Evolutionary conservation across 2,888 invertebrate genomes (phyloP), one percentile per base, ranked within the genome.

Genomic region (Harpagoxenus sublaevis): DNA sequence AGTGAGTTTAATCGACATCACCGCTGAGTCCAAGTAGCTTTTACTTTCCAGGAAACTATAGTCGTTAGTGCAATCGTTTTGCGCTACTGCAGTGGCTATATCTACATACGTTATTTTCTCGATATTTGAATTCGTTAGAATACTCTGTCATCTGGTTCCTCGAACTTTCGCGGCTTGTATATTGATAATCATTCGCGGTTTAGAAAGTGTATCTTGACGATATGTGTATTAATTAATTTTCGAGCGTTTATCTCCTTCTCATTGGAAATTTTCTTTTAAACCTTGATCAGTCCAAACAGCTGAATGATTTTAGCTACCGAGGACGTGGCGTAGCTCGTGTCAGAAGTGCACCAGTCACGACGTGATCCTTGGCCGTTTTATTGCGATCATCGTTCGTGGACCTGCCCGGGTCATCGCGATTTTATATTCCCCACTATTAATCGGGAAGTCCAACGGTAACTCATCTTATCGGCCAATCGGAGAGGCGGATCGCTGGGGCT

Each of bases 11-110:
- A 85, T 86, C 79, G 68, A 55, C 45, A 4, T 62, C 57, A 48
- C 23, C 28, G 55, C 39, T 55, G 65, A 2, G 8, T 6, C 81
- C 51, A 73, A n/a, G 15, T 65, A n/a, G 15, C 87, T 90, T 88
- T 90, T 90, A 85, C 89, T 89, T 86, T 84, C 62, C 48, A 51
- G 57, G 45, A 73, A 77, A 9, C 70, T 77, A 65, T 8, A n/a
- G 8, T 48, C 62, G 66, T 31, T n/a, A 55, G 51, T 63, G 51
- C 15, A 39, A 15, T 63, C 51, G 31, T 55, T 42, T 70, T n/a
- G 31, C 51, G n/a, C 23, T 39, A 45, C n/a, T n/a, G n/a, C 10
- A 73, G 5, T 28, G 18, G 1, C 3, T 73, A 42, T 23, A 23
- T 23, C 23, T 23, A 23, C 23, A 23, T 28, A 42, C 4, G 28